Percentiles rank a stretch among this genome's conserved stretches.
Evolutionary conservation across 2,888 invertebrate species (phyloP).

Genomic region (Nasonia oneida): DNA sequence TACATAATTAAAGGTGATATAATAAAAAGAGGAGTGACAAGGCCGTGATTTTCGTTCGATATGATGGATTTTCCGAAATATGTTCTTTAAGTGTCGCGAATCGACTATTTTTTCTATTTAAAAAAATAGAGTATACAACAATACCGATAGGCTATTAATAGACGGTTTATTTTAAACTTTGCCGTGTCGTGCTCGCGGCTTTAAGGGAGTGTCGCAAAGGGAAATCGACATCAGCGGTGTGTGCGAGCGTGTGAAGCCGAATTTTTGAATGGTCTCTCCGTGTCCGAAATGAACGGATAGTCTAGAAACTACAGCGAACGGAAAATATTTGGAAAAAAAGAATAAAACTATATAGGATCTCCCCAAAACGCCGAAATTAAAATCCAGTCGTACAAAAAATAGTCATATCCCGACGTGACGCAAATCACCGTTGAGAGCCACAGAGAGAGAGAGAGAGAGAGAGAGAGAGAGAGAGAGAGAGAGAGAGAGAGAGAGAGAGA

Average conservation of each 20-base stretch:
- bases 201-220: neutral
- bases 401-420: neutral
- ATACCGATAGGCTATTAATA: constrained; percentile 32
- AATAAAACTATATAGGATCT: neutral
- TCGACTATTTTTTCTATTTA: neutral
- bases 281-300: too few relatives aligned
- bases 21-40: neutral
- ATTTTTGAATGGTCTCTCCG: too few relatives aligned
- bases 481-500: too few relatives aligned
- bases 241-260: too few relatives aligned
- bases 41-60: neutral
- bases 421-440: neutral
- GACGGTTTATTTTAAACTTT: constrained; percentile 29
- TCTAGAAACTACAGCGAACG: too few relatives aligned
- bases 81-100: neutral
- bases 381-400: neutral
- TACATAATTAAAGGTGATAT: neutral
- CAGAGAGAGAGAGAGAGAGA: too few relatives aligned
- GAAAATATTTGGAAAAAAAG: too few relatives aligned
- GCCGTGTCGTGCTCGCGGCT: neutral
- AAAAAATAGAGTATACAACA: neutral
- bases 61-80: neutral
- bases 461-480: too few relatives aligned
- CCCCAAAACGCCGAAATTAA: neutral
- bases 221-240: neutral